Evolutionary conservation across 2,113 vertebrate species (phyloP).

Genomic region (Triplophysa dalaica): DNA sequence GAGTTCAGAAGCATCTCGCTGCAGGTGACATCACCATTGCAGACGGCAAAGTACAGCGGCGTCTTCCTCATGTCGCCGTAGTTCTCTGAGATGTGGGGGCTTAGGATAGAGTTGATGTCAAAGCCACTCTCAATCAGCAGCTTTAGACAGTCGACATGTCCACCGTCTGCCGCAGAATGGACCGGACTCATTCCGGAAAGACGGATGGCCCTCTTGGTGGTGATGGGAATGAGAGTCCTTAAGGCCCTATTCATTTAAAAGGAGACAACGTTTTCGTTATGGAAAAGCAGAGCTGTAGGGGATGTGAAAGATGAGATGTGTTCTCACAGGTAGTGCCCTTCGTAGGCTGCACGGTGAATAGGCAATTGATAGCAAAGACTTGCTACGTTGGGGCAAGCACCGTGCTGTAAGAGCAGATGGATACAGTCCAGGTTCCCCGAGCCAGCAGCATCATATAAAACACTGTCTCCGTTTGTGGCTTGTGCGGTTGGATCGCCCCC

Average conservation of each 20-base stretch:
- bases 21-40: conserved; percentile 81
- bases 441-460: conserved; percentile 82
- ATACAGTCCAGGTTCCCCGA: conserved; percentile 83
- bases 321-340: conserved; percentile 85
- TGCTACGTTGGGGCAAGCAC: conserved; percentile 81
- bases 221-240: conserved; percentile 81
- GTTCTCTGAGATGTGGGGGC: conserved; percentile 76
- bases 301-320: background rate
- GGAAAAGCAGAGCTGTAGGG: background rate
- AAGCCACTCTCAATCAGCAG: conserved; percentile 80
- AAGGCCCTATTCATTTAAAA: conserved; percentile 69
- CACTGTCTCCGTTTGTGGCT: conserved; percentile 78
- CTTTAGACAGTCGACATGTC: conserved; percentile 79
- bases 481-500: conserved; percentile 80
- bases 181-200: conserved; percentile 79
- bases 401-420: conserved; percentile 79
- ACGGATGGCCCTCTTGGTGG: conserved; percentile 77
- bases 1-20: conserved; percentile 76
- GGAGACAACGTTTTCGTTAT: background rate
- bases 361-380: conserved; percentile 80
- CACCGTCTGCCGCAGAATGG: conserved; percentile 84
- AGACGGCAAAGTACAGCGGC: conserved; percentile 79
- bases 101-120: conserved; percentile 77
- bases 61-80: conserved; percentile 80
- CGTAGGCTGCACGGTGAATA: conserved; percentile 83